These are phyloP conservation scores for Kuschelorhynchus macadamiae DNA, from an alignment of 2,888 invertebrate species.

Conservation along the genomic window DNA sequence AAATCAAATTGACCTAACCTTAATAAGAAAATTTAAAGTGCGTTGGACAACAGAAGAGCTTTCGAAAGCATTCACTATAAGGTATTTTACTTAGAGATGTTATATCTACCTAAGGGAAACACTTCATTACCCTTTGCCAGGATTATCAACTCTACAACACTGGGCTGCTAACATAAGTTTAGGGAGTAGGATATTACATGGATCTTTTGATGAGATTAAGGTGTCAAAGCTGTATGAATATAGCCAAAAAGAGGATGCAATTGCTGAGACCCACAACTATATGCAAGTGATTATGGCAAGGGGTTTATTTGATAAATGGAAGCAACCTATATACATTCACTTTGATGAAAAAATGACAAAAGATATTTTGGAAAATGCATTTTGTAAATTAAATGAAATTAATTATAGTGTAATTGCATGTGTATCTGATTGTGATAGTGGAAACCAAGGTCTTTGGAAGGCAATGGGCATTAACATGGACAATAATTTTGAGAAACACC, in stretches of 20 bases:
- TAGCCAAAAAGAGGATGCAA: constrained; percentile 52
- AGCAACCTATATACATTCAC: constrained; percentile 53
- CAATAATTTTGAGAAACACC: constrained; percentile 25
- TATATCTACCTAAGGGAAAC: constrained; percentile 49
- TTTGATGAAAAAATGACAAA: constrained; percentile 60
- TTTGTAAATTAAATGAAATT: constrained; percentile 46
- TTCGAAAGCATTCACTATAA: constrained; percentile 46
- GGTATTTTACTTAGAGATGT: constrained; percentile 49
- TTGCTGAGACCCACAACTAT: constrained; percentile 54
- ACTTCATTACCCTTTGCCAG: constrained; percentile 53
- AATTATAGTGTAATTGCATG: constrained; percentile 58
- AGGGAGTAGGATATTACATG: constrained; percentile 11
- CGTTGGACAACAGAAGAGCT: constrained; percentile 38
- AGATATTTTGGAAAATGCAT: constrained; percentile 49
- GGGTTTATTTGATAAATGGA: constrained; percentile 52
- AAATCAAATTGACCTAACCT: not conserved
- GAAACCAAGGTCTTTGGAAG: constrained; percentile 57
- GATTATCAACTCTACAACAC: constrained; percentile 33
- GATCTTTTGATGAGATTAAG: constrained; percentile 33
- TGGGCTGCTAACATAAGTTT: constrained; percentile 39
- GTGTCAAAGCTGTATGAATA: constrained; percentile 49
- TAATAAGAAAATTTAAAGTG: not conserved
- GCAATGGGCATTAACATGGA: constrained; percentile 12
- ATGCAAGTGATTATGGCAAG: constrained; percentile 54
- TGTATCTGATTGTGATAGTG: constrained; percentile 56